Conservation (phyloP, 2,888 invertebrate genomes). For the Drosophila nigricruria region DNA sequence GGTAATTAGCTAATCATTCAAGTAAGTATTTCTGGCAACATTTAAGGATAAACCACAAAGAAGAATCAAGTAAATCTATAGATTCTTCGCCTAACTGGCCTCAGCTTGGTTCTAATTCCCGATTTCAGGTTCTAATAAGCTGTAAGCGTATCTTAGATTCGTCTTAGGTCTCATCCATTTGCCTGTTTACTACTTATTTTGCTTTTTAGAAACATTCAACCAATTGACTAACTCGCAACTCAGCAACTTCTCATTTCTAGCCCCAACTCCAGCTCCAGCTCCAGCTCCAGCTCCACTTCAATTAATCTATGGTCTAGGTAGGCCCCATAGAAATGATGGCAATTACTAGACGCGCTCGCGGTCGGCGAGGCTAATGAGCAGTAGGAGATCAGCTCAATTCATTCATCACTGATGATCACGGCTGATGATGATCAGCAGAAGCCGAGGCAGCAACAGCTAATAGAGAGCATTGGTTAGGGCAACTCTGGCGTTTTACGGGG, state of each 20-base stretch:
- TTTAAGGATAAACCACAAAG: constrained; percentile 12
- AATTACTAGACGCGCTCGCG: constrained; percentile 72
- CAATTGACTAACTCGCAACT: constrained; percentile 36
- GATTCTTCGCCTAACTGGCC: no score
- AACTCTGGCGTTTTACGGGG: constrained; percentile 60
- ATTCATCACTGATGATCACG: constrained; percentile 73
- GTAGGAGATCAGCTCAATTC: constrained; percentile 71
- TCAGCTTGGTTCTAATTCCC: no score
- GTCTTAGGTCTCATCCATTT: neutral
- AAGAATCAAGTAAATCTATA: neutral
- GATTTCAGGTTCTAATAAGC: neutral
- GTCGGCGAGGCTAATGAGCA: constrained; percentile 58
- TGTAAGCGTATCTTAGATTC: constrained; percentile 30
- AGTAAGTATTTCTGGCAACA: no score
- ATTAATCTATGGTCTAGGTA: constrained; percentile 69
- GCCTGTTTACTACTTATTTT: constrained; percentile 11
- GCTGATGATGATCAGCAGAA: constrained; percentile 31
- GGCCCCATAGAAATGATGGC: constrained; percentile 68
- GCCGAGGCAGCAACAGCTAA: constrained; percentile 3
- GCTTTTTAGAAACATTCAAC: constrained; percentile 31
- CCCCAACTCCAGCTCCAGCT: constrained; percentile 10
- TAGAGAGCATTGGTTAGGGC: constrained; percentile 13
- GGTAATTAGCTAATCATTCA: no score
- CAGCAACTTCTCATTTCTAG: constrained; percentile 4
- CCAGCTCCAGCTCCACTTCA: constrained; percentile 37